A percentile compares a stretch with the other conserved stretches of the same genome.
These are phyloP conservation scores for Pandemis corylana DNA, from an alignment of 2,888 invertebrate genomes.

Conservation along the genomic window DNA sequence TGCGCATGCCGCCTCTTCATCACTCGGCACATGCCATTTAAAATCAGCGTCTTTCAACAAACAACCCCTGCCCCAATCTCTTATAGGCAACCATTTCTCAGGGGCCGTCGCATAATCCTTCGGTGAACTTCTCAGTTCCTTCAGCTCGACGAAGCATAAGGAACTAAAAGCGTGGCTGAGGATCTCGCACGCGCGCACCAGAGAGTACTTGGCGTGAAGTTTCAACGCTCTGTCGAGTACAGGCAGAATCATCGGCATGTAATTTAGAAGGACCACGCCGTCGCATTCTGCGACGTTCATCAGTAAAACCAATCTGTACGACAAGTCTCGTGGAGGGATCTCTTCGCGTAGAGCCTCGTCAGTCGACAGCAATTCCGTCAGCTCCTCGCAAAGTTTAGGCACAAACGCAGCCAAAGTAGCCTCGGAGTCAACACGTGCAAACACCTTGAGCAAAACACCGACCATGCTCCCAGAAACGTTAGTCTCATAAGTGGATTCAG, in stretches of 20 bases:
- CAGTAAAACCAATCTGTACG: slow-evolving; percentile 91
- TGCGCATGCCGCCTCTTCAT: slow-evolving; percentile 88
- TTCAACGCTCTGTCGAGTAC: slow-evolving; percentile 90
- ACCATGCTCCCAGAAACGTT: slow-evolving; percentile 93
- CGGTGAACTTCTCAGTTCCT: slow-evolving; percentile 86
- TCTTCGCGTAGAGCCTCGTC: slow-evolving; percentile 90
- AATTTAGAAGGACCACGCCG: slow-evolving; percentile 86
- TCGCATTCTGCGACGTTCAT: slow-evolving; percentile 89
- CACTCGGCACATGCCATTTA: slow-evolving; percentile 91
- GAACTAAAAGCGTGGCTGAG: slow-evolving; percentile 85
- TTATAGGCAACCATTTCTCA: slow-evolving; percentile 88
- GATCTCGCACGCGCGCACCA: slow-evolving; percentile 86
- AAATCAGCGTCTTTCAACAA: slow-evolving; percentile 87
- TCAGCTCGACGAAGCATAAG: slow-evolving; percentile 86
- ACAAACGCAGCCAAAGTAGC: slow-evolving; percentile 89
- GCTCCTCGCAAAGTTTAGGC: slow-evolving; percentile 88
- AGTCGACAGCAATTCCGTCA: slow-evolving; percentile 85
- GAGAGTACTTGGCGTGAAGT: slow-evolving; percentile 88
- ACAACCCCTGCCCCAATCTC: slow-evolving; percentile 92
- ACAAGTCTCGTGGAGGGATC: slow-evolving; percentile 90
- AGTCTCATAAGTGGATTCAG: slow-evolving; percentile 91
- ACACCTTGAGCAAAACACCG: slow-evolving; percentile 88
- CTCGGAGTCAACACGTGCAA: slow-evolving; percentile 87
- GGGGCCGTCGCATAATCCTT: slow-evolving; percentile 86
- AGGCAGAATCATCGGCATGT: slow-evolving; percentile 86